These are phyloP conservation scores for Sinotaia quadrata DNA, from an alignment of 2,888 invertebrate genomes.

Conservation along the genomic window DNA sequence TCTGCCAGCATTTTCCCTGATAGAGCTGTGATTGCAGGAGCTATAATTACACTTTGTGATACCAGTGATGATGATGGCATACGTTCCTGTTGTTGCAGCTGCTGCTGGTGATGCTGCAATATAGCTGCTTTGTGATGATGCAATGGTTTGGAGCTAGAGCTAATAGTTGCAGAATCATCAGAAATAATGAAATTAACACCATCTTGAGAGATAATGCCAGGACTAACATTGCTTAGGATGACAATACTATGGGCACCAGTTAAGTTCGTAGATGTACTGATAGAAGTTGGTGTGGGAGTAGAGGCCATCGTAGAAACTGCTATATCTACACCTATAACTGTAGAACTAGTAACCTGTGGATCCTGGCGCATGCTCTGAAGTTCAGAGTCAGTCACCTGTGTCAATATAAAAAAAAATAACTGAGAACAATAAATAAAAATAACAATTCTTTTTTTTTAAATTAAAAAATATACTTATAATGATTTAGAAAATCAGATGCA, in stretches of 20 bases:
- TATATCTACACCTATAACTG: neutral
- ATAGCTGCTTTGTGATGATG: slow-evolving; percentile 28
- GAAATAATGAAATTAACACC: slow-evolving; percentile 33
- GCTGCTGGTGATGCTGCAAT: slow-evolving; percentile 25
- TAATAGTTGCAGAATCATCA: neutral
- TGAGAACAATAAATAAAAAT: too few relatives aligned
- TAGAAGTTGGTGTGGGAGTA: neutral
- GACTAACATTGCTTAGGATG: slow-evolving; percentile 30
- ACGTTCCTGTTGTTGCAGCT: slow-evolving; percentile 25
- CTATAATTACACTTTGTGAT: neutral
- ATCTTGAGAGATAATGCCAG: slow-evolving; percentile 23
- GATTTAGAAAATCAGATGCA: too few relatives aligned
- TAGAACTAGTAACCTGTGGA: neutral
- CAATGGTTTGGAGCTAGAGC: slow-evolving; percentile 11
- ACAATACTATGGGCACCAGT: slow-evolving; percentile 19
- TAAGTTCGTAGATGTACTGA: neutral
- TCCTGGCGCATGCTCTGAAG: slow-evolving; percentile 64
- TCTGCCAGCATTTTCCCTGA: slow-evolving; percentile 19
- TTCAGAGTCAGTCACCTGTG: slow-evolving; percentile 68
- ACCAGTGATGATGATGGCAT: slow-evolving; percentile 34
- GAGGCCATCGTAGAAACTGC: neutral
- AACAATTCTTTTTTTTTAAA: too few relatives aligned
- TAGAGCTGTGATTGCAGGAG: neutral
- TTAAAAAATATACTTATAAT: too few relatives aligned
- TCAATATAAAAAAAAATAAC: too few relatives aligned